Conservation (phyloP, 2,888 invertebrate genomes). For the Cosmia pyralina region DNA sequence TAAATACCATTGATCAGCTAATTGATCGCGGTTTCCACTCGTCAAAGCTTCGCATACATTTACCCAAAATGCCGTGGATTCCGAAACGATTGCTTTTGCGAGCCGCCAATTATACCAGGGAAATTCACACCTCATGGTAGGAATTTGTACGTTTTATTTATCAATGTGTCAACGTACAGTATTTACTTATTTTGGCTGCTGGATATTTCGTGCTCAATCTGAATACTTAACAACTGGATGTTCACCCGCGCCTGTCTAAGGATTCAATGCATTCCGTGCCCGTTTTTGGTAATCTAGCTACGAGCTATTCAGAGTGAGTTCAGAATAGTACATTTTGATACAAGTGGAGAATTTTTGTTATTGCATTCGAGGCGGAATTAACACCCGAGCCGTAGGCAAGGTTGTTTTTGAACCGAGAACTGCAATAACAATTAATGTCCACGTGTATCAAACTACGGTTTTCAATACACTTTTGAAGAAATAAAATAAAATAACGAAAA, state of each 20-base stretch:
- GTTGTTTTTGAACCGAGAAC: no score
- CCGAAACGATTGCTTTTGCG: constrained; percentile 53
- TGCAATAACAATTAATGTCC: no score
- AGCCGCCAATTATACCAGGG: constrained; percentile 64
- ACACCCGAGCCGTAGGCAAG: no score
- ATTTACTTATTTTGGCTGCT: constrained; percentile 15
- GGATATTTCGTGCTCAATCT: constrained; percentile 3
- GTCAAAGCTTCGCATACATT: constrained; percentile 43
- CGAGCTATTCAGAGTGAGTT: not conserved
- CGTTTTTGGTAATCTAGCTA: not conserved
- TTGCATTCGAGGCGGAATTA: no score
- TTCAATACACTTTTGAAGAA: no score
- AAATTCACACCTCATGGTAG: constrained; percentile 22
- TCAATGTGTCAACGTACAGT: constrained; percentile 35
- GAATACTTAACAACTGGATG: no score
- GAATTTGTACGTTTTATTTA: constrained; percentile 37
- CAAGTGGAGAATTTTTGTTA: no score
- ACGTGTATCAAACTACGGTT: no score
- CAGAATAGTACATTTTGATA: no score
- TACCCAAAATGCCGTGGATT: constrained; percentile 41
- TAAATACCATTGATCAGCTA: constrained; percentile 36
- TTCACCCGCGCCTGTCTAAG: not conserved
- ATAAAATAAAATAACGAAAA: no score
- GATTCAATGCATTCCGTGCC: not conserved
- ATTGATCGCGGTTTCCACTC: constrained; percentile 28